Conservation (phyloP, 2,888 invertebrate species). For the Dorcus parallelipipedus region DNA sequence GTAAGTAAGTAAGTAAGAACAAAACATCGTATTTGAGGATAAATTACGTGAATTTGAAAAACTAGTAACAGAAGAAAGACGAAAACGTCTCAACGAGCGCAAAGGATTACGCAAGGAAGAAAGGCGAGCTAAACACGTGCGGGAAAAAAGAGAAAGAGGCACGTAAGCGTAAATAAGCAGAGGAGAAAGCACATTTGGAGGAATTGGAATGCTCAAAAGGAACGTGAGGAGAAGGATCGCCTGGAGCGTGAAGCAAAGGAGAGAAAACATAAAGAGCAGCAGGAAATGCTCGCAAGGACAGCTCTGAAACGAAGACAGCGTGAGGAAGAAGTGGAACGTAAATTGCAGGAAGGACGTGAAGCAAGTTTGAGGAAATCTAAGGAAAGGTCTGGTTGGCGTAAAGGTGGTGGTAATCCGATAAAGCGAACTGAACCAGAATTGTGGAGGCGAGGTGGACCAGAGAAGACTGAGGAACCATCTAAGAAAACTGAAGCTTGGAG, state of each 20-base stretch:
- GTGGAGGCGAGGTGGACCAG: constrained; percentile 22
- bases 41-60: constrained; percentile 71
- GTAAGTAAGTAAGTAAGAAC: too few relatives aligned
- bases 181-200: constrained; percentile 53
- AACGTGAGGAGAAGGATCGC: constrained; percentile 58
- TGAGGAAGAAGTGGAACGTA: constrained; percentile 69
- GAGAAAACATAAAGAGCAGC: constrained; percentile 56
- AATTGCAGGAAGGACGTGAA: constrained; percentile 55
- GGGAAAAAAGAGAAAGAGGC: constrained; percentile 71
- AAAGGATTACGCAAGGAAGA: constrained; percentile 64
- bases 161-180: constrained; percentile 62
- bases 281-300: constrained; percentile 63
- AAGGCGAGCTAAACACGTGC: constrained; percentile 58
- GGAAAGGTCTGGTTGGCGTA: constrained; percentile 17
- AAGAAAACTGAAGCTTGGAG: constrained; percentile 37
- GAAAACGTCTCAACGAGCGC: constrained; percentile 62
- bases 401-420: constrained; percentile 2
- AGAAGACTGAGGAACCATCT: constrained; percentile 10
- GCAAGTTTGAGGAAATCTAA: constrained; percentile 7
- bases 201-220: constrained; percentile 51
- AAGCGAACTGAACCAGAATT: constrained; percentile 15
- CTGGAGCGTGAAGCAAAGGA: constrained; percentile 61
- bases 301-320: constrained; percentile 65
- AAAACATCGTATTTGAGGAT: constrained; percentile 56
- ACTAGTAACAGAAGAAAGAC: constrained; percentile 61